These are phyloP conservation scores for Abrostola tripartita DNA, from an alignment of 2,888 invertebrate genomes.

Conservation along the genomic window DNA sequence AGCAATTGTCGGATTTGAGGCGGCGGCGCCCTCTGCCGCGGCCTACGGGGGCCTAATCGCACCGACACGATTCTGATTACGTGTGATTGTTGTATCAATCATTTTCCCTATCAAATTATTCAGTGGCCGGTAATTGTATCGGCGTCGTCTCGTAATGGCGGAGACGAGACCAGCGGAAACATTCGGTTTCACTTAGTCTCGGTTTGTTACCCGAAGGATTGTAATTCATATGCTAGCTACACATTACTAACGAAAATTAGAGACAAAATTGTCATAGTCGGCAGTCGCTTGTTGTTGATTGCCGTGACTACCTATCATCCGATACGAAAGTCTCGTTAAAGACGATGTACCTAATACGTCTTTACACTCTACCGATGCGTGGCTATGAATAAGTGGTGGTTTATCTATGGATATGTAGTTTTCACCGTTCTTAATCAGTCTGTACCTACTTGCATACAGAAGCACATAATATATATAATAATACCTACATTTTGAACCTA, in stretches of 20 bases:
- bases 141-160: slow-evolving; percentile 79
- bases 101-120: slow-evolving; percentile 88
- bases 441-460: too few relatives aligned
- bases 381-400: background rate
- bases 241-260: slow-evolving; percentile 76
- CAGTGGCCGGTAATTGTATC: slow-evolving; percentile 86
- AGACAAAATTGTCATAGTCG: slow-evolving; percentile 71
- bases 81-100: slow-evolving; percentile 87
- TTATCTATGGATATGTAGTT: too few relatives aligned
- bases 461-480: too few relatives aligned
- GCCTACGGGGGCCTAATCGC: slow-evolving; percentile 79
- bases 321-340: slow-evolving; percentile 48
- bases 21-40: slow-evolving; percentile 68
- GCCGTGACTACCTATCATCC: slow-evolving; percentile 52
- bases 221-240: slow-evolving; percentile 78
- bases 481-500: too few relatives aligned
- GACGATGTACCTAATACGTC: slow-evolving; percentile 20
- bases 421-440: too few relatives aligned
- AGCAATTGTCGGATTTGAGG: slow-evolving; percentile 74
- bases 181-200: slow-evolving; percentile 85
- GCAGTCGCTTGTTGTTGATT: slow-evolving; percentile 60
- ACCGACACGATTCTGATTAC: slow-evolving; percentile 86
- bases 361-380: background rate
- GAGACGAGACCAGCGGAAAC: slow-evolving; percentile 75
- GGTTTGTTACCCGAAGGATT: slow-evolving; percentile 84